Evolutionary conservation across 2,113 vertebrate genomes (phyloP).

Genomic region (Phaethornis superciliosus): DNA sequence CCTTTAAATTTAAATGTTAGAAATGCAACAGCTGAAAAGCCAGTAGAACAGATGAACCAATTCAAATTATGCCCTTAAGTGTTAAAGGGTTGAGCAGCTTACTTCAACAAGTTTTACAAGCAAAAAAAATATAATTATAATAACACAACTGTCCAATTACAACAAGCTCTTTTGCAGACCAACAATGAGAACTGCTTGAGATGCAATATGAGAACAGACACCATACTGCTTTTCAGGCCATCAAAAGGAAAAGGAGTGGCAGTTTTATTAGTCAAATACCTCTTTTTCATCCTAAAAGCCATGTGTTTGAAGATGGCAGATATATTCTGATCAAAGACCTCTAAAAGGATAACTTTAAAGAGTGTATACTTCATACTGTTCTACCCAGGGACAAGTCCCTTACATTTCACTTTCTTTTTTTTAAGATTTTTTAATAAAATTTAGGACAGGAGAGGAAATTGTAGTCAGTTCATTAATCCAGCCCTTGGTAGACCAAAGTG

Average conservation of each 20-base stretch:
- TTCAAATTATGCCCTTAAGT: background rate
- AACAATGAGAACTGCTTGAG: background rate
- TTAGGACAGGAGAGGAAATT: background rate
- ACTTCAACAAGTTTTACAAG: background rate
- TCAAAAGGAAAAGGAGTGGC: background rate
- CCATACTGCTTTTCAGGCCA: background rate
- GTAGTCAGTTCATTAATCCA: background rate
- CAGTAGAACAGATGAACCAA: background rate
- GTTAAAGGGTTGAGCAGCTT: background rate
- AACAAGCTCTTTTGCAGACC: background rate
- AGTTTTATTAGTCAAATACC: conserved; percentile 35
- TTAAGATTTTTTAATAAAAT: background rate
- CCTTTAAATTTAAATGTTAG: background rate
- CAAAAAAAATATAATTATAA: background rate
- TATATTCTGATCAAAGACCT: conserved; percentile 22
- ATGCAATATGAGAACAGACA: background rate
- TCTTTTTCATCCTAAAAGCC: conserved; percentile 32
- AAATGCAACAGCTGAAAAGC: background rate
- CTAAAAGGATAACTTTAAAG: background rate
- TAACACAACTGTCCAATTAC: background rate
- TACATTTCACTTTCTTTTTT: background rate
- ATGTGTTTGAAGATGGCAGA: conserved; percentile 35
- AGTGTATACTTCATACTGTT: background rate
- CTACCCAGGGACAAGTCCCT: background rate
- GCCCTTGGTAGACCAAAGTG: background rate